Evolutionary conservation across 2,888 invertebrate genomes (phyloP).

Genomic region (Oxyteleia sp.): DNA sequence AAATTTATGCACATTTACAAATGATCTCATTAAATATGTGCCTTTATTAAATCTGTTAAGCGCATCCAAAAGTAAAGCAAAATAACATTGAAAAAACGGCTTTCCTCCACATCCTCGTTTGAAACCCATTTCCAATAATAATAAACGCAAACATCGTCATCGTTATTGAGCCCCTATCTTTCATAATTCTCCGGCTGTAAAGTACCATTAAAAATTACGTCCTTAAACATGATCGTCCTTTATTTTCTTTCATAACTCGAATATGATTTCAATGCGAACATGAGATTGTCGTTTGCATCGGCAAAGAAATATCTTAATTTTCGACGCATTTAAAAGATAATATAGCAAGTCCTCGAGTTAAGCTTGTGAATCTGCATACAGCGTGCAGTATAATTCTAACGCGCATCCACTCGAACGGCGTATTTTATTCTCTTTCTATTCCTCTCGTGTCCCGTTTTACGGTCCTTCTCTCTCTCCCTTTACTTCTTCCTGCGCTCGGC

Average conservation of each 20-base stretch:
- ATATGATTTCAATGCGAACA: slow-evolving; percentile 16
- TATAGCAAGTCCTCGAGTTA: slow-evolving; percentile 39
- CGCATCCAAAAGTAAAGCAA: background rate
- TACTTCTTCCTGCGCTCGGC: slow-evolving; percentile 27
- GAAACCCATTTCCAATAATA: slow-evolving; percentile 20
- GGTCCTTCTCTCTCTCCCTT: slow-evolving; percentile 53
- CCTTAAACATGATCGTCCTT: slow-evolving; percentile 20
- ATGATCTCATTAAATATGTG: background rate
- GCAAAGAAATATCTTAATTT: slow-evolving; percentile 40
- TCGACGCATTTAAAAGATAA: slow-evolving; percentile 43
- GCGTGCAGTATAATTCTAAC: slow-evolving; percentile 45
- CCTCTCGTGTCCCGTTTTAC: slow-evolving; percentile 9
- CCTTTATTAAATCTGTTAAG: background rate
- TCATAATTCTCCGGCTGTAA: slow-evolving; percentile 15
- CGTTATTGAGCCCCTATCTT: slow-evolving; percentile 19
- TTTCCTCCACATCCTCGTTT: background rate
- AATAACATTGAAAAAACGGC: background rate
- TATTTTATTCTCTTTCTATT: slow-evolving; percentile 44
- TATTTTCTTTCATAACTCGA: slow-evolving; percentile 16
- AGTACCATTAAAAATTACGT: slow-evolving; percentile 21
- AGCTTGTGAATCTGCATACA: slow-evolving; percentile 37
- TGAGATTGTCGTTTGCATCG: slow-evolving; percentile 14
- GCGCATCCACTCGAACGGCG: slow-evolving; percentile 50
- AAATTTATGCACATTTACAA: slow-evolving; percentile 6
- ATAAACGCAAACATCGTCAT: slow-evolving; percentile 9